These are phyloP conservation scores for Diarsia dahlii DNA, from an alignment of 2,888 invertebrate species.

Conservation along the genomic window DNA sequence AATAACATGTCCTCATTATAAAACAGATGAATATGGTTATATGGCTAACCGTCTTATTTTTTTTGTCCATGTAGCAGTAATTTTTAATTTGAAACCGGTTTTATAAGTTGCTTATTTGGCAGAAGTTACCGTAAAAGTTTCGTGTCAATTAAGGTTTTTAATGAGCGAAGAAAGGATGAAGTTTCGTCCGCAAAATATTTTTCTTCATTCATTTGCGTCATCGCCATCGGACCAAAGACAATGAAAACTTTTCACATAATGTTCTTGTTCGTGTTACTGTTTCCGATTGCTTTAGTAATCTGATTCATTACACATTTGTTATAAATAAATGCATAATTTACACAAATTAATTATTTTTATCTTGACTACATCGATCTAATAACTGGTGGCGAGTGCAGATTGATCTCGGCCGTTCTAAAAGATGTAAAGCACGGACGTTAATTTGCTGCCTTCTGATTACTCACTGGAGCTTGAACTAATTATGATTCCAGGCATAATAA, in stretches of 20 bases:
- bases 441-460: constrained; percentile 65
- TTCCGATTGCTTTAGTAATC: constrained; percentile 38
- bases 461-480: constrained; percentile 68
- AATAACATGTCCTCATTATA: constrained; percentile 65
- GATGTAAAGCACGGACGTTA: constrained; percentile 57
- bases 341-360: constrained; percentile 53
- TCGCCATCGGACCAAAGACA: constrained; percentile 41
- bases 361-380: constrained; percentile 49
- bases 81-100: constrained; percentile 72
- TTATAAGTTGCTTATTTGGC: constrained; percentile 66
- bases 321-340: constrained; percentile 47
- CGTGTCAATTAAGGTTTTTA: constrained; percentile 70
- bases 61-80: constrained; percentile 65
- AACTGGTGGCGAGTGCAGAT: constrained; percentile 38
- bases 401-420: constrained; percentile 50
- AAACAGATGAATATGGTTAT: constrained; percentile 45
- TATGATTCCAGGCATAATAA: constrained; percentile 60
- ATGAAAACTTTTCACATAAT: constrained; percentile 49
- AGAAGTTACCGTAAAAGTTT: constrained; percentile 65
- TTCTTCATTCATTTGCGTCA: constrained; percentile 29
- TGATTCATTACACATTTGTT: constrained; percentile 49
- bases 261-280: constrained; percentile 30
- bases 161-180: constrained; percentile 56
- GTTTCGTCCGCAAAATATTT: constrained; percentile 38
- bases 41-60: constrained; percentile 55